A percentile compares a stretch with the other conserved stretches of the same genome.
phyloP scores from a whole-genome alignment of 2,113 vertebrate genomes.

The Ptychochromis oligacanthus region DNA sequence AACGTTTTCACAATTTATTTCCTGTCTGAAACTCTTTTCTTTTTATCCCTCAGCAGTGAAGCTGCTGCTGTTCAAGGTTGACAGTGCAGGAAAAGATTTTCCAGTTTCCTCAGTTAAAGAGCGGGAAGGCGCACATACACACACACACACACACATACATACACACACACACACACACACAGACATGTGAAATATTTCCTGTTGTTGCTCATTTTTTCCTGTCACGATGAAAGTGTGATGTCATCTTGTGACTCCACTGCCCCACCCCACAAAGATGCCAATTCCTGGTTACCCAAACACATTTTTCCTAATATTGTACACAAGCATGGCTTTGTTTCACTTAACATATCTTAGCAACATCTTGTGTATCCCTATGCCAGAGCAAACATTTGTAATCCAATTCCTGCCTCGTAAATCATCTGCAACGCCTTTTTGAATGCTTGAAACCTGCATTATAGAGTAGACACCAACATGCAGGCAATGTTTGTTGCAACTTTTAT shows the following conservation, averaged over 20 bases:
- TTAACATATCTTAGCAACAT: neutral
- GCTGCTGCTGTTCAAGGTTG: neutral
- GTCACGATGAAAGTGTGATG: conserved; percentile 56
- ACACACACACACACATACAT: neutral
- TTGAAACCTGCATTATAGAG: neutral
- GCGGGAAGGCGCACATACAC: neutral
- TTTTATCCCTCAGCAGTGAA: neutral
- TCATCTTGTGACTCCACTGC: conserved; percentile 43
- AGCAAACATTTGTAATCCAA: neutral
- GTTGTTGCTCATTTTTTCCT: conserved; percentile 76
- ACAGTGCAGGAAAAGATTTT: neutral
- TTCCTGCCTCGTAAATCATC: neutral
- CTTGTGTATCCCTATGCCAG: neutral
- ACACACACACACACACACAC: neutral
- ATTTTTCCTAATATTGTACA: neutral
- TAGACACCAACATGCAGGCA: neutral
- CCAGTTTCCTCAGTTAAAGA: neutral
- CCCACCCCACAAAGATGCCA: neutral
- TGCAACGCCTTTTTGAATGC: neutral
- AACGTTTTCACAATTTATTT: conserved; percentile 49
- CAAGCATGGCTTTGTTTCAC: neutral
- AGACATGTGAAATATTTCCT: conserved; percentile 73
- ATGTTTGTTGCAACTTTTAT: neutral
- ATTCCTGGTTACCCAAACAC: neutral
- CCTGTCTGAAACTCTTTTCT: conserved; percentile 42